Conservation (phyloP, 23 tunicate genomes). For the Halocynthia aurantium region DNA sequence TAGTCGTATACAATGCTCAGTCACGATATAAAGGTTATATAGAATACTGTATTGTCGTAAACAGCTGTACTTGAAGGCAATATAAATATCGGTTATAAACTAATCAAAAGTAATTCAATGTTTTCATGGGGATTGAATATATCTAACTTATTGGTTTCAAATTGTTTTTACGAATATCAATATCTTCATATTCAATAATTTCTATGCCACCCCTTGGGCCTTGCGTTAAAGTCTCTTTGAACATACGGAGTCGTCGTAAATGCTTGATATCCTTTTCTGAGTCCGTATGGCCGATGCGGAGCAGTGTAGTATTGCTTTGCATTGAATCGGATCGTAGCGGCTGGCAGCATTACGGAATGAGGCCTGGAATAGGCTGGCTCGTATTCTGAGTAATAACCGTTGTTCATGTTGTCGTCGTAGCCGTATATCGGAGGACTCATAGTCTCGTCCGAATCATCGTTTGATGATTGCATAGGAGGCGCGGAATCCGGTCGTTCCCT, state of each 20-base stretch:
- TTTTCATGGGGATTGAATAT: no score
- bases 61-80: no score
- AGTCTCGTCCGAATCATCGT: not conserved
- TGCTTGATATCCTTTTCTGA: conserved; percentile 8
- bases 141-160: no score
- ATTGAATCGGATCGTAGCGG: conserved; percentile 47
- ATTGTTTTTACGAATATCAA: no score
- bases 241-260: conserved; percentile 37
- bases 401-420: not conserved
- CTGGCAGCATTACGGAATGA: conserved; percentile 7
- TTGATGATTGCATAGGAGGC: conserved; percentile 13
- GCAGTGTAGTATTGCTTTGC: conserved; percentile 50
- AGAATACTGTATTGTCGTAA: no score
- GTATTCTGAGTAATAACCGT: conserved; percentile 5
- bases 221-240: conserved; percentile 68
- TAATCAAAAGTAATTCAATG: no score
- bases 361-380: not conserved
- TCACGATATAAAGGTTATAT: no score
- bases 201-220: conserved; percentile 76
- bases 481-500: conserved; percentile 39
- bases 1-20: no score
- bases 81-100: no score
- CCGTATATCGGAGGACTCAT: not conserved
- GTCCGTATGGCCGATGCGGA: conserved; percentile 64
- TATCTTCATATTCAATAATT: not conserved